Percentiles rank a stretch among this genome's conserved stretches.
phyloP scores from a whole-genome alignment of 1,140 invertebrate genomes.

The Cyrtorhinus lividipennis region DNA sequence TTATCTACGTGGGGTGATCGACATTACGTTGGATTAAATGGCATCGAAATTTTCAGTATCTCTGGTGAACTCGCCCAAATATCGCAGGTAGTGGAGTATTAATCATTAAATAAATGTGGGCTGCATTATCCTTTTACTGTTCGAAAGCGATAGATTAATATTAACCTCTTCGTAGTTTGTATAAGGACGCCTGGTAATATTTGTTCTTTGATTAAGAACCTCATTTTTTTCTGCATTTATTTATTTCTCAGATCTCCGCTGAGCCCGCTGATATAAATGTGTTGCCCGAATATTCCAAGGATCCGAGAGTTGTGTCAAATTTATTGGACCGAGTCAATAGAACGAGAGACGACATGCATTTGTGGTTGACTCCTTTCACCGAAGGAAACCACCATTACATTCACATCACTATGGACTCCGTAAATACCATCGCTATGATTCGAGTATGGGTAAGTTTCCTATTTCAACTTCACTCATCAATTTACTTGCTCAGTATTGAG shows the following conservation, averaged over 20 bases:
- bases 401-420: constrained; percentile 40
- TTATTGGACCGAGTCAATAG: constrained; percentile 54
- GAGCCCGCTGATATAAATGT: constrained; percentile 43
- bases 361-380: constrained; percentile 54
- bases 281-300: constrained; percentile 39
- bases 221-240: too few relatives aligned
- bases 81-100: constrained; percentile 39
- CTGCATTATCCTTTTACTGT: too few relatives aligned
- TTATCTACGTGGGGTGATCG: constrained; percentile 68
- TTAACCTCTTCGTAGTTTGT: too few relatives aligned
- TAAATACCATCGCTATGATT: constrained; percentile 47
- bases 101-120: too few relatives aligned
- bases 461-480: too few relatives aligned
- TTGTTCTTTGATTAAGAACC: too few relatives aligned
- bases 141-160: too few relatives aligned
- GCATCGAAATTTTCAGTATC: constrained; percentile 58
- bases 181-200: too few relatives aligned
- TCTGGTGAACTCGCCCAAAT: constrained; percentile 41
- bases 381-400: constrained; percentile 40
- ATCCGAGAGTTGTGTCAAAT: constrained; percentile 44
- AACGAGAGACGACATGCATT: constrained; percentile 58
- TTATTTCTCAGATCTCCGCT: constrained; percentile 38
- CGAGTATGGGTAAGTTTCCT: constrained; percentile 58
- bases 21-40: constrained; percentile 63
- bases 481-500: background rate